Evolutionary conservation across 2,113 vertebrate species (phyloP).

Genomic region (Oreochromis niloticus): DNA sequence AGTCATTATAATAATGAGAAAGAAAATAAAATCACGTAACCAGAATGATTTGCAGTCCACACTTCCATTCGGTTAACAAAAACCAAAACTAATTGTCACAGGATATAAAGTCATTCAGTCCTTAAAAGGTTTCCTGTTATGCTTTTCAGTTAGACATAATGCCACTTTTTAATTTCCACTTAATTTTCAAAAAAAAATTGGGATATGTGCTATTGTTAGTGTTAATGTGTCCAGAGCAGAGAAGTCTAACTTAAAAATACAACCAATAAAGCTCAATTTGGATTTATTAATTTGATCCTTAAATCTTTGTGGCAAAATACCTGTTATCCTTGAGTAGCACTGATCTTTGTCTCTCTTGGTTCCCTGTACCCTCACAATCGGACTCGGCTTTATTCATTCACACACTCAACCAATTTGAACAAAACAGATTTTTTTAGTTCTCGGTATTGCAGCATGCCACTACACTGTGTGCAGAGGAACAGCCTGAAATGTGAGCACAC

Average conservation of each 20-base stretch:
- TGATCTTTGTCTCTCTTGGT: not conserved
- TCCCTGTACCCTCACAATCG: accelerated
- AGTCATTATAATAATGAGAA: not conserved
- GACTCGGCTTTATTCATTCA: not conserved
- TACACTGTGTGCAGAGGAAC: not conserved
- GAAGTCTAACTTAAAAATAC: not conserved
- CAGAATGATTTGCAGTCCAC: not conserved
- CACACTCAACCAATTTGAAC: not conserved
- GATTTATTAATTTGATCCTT: not conserved
- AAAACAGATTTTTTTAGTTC: not conserved
- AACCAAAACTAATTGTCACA: not conserved
- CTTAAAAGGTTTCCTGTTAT: not conserved
- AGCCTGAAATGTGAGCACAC: not conserved
- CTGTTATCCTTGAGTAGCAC: accelerated
- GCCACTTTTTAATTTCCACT: not conserved
- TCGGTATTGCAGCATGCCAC: not conserved
- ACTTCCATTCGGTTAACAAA: accelerated
- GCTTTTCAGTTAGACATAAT: not conserved
- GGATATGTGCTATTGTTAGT: not conserved
- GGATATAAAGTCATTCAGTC: not conserved
- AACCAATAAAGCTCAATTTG: not conserved
- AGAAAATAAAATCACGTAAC: not conserved
- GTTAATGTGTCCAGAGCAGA: not conserved
- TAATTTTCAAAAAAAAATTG: not conserved
- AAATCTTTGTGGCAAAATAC: not conserved